Evolutionary conservation across 1,140 invertebrate species (phyloP), one percentile per base, ranked within the genome.

Genomic region (Scaptomyza pallida): DNA sequence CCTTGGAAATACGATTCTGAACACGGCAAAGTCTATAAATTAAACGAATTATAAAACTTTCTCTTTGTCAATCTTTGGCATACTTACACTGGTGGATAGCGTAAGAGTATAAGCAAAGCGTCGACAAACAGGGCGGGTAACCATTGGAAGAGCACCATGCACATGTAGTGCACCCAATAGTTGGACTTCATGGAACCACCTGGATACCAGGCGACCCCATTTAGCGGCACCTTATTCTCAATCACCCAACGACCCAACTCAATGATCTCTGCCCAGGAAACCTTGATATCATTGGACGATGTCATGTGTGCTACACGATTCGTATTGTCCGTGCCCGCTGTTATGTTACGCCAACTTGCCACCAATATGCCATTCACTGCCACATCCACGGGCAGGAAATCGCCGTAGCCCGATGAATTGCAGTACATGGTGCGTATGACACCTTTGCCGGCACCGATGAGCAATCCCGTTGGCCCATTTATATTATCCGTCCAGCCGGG

Each of bases 401-500:
- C 95, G 1, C 94, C 94, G 33, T 92, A 93, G 8, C 93, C 92
- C 8, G 92, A 89, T 0, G 81, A 79, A 63, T 94, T 92, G 77
- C 94, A 94, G 43, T 93, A 92, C 92, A 97, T 94, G 6, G 95
- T 94, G 51, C 94, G 93, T 1, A 97, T 91, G 2, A 97, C 89
- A 1, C 96, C 96, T 88, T 96, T 95, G 16, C 95, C 95, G 9
- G 93, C 93, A 0, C 93, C 94, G 3, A 93, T 94, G 1, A 94
- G 79, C 3, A 95, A 75, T 0, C 95, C 96, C 41, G 96, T 96
- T 1, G 97, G 96, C n/a, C 97, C 97, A 92, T 98, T 98, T 48
- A 96, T 93, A 89, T 97, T 98, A 90, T 98, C 97, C 1, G 97
- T 98, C 98, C 98, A 99, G 21, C 97, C 97, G 0, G 95, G 95